Evolutionary conservation across 2,888 invertebrate species (phyloP).

Genomic region (Netelia melanura): DNA sequence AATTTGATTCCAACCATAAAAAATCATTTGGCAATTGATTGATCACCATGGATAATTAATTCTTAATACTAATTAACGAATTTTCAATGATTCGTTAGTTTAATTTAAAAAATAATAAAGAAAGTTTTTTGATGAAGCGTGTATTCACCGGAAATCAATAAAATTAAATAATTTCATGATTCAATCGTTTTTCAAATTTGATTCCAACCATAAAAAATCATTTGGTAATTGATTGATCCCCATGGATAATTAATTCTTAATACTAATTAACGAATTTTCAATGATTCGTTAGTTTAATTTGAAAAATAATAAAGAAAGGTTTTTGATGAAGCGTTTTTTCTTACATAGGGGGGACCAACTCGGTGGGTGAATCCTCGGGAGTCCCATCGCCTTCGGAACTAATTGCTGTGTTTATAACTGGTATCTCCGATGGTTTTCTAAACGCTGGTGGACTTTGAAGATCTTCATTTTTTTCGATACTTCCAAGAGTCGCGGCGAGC

Average conservation of each 20-base stretch:
- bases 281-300: not conserved
- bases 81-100: not conserved
- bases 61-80: not conserved
- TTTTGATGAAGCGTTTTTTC: slow-evolving; percentile 49
- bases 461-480: slow-evolving; percentile 91
- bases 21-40: not conserved
- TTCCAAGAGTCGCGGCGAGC: slow-evolving; percentile 90
- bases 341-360: slow-evolving; percentile 85
- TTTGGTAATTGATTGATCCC: not conserved
- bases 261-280: not conserved
- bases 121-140: no score
- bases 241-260: slow-evolving; percentile 2
- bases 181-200: no score
- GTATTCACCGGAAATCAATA: not conserved
- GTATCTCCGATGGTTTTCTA: slow-evolving; percentile 86
- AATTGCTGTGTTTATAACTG: slow-evolving; percentile 84
- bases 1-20: not conserved
- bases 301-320: slow-evolving; percentile 26
- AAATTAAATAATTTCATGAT: not conserved
- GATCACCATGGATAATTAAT: not conserved
- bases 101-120: slow-evolving; percentile 31
- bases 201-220: not conserved
- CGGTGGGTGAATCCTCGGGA: slow-evolving; percentile 88
- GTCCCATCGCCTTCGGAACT: slow-evolving; percentile 86
- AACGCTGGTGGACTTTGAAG: slow-evolving; percentile 87